phyloP scores from a whole-genome alignment of 2,888 invertebrate species.

The Lepidocyrtoides sp. region DNA sequence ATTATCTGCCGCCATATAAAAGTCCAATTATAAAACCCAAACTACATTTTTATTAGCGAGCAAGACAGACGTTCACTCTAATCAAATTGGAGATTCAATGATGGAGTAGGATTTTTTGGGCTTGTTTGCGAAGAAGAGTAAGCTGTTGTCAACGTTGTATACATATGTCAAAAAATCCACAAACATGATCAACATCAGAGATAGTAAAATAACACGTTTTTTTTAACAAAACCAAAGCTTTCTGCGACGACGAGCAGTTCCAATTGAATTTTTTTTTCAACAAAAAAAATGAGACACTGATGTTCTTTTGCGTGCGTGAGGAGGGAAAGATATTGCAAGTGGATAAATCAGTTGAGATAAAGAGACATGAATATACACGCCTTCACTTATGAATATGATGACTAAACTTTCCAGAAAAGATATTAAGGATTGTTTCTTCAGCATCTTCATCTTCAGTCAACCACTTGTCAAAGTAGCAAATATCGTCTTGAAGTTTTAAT shows the following conservation, averaged over 20 bases:
- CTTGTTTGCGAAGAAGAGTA: neutral
- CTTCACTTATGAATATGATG: no score
- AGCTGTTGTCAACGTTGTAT: conserved; percentile 30
- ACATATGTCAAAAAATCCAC: conserved; percentile 20
- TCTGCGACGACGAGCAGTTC: neutral
- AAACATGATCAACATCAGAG: conserved; percentile 16
- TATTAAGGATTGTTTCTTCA: conserved; percentile 14
- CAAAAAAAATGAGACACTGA: neutral
- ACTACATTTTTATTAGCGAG: conserved; percentile 14
- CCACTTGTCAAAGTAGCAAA: conserved; percentile 60
- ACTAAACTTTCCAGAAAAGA: neutral
- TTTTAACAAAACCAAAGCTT: no score
- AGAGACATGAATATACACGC: neutral
- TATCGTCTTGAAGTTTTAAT: conserved; percentile 31
- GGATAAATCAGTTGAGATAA: neutral
- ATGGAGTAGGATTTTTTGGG: neutral
- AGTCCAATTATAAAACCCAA: neutral
- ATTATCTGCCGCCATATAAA: conserved; percentile 12
- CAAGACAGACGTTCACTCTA: conserved; percentile 6
- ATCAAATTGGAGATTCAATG: conserved; percentile 2
- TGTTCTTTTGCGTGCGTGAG: neutral
- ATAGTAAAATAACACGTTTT: neutral
- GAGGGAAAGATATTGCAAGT: conserved; percentile 1
- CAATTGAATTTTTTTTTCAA: neutral
- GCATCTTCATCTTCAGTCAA: conserved; percentile 50